These are phyloP conservation scores for Gulo gulo DNA, from an alignment of 2,113 vertebrate species.

Conservation along the genomic window DNA sequence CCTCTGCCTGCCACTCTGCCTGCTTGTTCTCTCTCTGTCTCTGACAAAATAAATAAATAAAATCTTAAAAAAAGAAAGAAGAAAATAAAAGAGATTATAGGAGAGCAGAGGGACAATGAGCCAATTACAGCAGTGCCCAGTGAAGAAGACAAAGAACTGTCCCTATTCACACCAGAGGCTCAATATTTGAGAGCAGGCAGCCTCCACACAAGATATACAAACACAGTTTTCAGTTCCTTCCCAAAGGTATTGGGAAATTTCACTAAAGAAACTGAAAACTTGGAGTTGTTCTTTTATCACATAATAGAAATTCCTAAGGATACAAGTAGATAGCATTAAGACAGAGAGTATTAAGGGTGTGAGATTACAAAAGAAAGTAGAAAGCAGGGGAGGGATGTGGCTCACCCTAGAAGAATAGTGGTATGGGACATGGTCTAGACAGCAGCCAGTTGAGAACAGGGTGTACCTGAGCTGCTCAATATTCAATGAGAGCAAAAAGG, in stretches of 20 bases:
- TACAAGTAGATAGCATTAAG: not conserved
- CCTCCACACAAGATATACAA: rapidly evolving
- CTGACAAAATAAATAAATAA: too few species aligned
- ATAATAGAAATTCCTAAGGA: not conserved
- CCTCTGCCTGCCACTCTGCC: too few species aligned
- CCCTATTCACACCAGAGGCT: rapidly evolving
- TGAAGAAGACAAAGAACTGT: not conserved
- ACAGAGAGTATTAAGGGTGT: not conserved
- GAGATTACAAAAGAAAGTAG: not conserved
- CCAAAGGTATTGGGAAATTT: not conserved
- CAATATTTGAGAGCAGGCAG: not conserved
- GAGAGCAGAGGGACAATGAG: not conserved
- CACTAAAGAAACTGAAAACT: not conserved
- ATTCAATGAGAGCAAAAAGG: not conserved
- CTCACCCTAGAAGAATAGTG: not conserved
- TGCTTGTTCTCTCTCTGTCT: too few species aligned
- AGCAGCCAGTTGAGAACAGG: not conserved
- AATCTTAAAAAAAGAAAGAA: not conserved
- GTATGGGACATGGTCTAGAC: too few species aligned
- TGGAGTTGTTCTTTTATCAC: not conserved
- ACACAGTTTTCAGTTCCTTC: not conserved
- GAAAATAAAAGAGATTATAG: not conserved
- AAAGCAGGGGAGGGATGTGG: not conserved
- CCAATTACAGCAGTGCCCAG: not conserved
- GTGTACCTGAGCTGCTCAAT: not conserved